These are phyloP conservation scores for Nyctereutes procyonoides DNA, from an alignment of 2,113 vertebrate species.

Conservation along the genomic window DNA sequence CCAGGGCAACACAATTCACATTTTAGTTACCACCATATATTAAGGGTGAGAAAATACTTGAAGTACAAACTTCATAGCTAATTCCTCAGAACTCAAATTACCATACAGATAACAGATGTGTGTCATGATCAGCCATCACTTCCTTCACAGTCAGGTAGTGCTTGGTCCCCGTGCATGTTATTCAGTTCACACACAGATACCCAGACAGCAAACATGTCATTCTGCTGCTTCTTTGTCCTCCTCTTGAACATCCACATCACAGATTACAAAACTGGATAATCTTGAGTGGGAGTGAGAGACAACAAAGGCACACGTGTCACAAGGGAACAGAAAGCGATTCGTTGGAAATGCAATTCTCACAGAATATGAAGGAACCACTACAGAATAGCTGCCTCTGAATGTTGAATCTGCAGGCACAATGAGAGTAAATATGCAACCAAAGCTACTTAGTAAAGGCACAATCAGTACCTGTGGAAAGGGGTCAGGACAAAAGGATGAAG, in stretches of 20 bases:
- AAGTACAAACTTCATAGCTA: not conserved
- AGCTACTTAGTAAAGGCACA: not conserved
- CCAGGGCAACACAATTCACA: not conserved
- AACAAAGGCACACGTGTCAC: not conserved
- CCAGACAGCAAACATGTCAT: not conserved
- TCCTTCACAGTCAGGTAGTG: not conserved
- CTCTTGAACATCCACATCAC: not conserved
- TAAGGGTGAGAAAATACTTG: not conserved
- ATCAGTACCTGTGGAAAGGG: not conserved
- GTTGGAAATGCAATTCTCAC: not conserved
- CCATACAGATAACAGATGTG: not conserved
- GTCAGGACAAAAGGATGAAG: not conserved
- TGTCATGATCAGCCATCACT: not conserved
- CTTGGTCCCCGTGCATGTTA: not conserved
- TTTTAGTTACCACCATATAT: not conserved
- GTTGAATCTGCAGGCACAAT: not conserved
- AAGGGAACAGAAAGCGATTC: not conserved
- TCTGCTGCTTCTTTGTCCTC: not conserved
- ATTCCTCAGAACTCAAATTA: not conserved
- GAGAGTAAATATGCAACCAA: not conserved
- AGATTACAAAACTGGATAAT: not conserved
- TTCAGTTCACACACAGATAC: not conserved
- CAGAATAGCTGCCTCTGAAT: not conserved
- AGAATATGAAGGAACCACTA: not conserved
- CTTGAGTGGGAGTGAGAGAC: too few species aligned